Evolutionary conservation across 2,113 vertebrate genomes (phyloP).

Genomic region (Actenoides hombroni): DNA sequence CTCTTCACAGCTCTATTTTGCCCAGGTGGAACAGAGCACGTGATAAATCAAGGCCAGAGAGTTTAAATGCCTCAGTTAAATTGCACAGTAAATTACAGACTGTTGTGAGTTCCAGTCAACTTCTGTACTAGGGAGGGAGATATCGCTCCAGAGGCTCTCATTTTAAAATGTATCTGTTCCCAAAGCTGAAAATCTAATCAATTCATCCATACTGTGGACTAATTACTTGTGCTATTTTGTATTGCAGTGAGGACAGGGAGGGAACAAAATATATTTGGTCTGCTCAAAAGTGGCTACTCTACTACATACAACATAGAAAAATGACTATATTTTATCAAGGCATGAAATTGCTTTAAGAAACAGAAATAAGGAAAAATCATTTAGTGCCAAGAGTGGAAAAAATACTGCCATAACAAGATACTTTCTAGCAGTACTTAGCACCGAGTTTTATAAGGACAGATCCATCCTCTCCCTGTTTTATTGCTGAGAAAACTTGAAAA

Average conservation of each 20-base stretch:
- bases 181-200: slow-evolving; percentile 72
- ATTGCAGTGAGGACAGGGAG: neutral
- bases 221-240: slow-evolving; percentile 67
- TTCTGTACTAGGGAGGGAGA: neutral
- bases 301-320: neutral
- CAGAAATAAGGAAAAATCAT: neutral
- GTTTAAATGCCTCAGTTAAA: neutral
- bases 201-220: slow-evolving; percentile 61
- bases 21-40: neutral
- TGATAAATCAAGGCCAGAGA: neutral
- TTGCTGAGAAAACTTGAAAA: neutral
- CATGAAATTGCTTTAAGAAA: slow-evolving; percentile 32
- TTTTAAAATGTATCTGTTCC: slow-evolving; percentile 59
- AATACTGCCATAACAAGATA: neutral
- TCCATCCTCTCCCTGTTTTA: neutral
- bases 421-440: neutral
- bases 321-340: slow-evolving; percentile 11
- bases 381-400: neutral
- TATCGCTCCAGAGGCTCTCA: neutral
- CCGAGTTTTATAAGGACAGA: neutral
- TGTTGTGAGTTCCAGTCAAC: neutral
- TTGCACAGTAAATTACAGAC: slow-evolving; percentile 8
- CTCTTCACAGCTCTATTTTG: neutral
- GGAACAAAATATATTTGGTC: neutral
- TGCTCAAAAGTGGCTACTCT: neutral